Evolutionary conservation across 2,888 invertebrate species (phyloP).

Genomic region (Cephus pygmeus): DNA sequence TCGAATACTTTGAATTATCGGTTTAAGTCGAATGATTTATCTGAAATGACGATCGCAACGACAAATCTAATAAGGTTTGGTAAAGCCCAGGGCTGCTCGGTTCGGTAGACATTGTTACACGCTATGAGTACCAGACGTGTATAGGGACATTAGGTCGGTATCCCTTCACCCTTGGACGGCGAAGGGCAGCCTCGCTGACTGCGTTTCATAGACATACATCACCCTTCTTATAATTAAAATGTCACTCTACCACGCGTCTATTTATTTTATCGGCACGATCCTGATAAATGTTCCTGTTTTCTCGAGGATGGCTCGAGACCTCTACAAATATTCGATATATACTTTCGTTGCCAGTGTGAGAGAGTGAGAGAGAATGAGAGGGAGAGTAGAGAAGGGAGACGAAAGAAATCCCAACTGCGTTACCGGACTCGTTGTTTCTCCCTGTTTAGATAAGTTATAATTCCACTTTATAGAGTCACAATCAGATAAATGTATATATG

Average conservation of each 20-base stretch:
- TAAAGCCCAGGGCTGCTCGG: neutral
- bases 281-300: slow-evolving; percentile 51
- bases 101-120: neutral
- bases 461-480: slow-evolving; percentile 7
- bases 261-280: slow-evolving; percentile 49
- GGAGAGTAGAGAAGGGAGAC: too few species aligned
- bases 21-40: neutral
- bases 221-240: slow-evolving; percentile 42
- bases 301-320: neutral
- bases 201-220: slow-evolving; percentile 24
- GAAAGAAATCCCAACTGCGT: slow-evolving; percentile 42
- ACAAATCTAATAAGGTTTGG: neutral
- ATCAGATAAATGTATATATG: neutral
- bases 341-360: neutral
- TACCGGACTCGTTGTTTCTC: slow-evolving; percentile 34
- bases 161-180: neutral
- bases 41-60: neutral
- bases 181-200: neutral
- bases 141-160: neutral
- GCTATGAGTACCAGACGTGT: neutral
- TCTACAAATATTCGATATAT: neutral
- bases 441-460: slow-evolving; percentile 19
- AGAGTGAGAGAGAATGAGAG: neutral
- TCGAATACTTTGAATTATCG: neutral
- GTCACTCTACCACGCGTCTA: slow-evolving; percentile 36